A percentile compares a stretch with the other conserved stretches of the same genome.
These are phyloP conservation scores for Polypedilum vanderplanki DNA, from an alignment of 1,140 invertebrate genomes.

Conservation along the genomic window DNA sequence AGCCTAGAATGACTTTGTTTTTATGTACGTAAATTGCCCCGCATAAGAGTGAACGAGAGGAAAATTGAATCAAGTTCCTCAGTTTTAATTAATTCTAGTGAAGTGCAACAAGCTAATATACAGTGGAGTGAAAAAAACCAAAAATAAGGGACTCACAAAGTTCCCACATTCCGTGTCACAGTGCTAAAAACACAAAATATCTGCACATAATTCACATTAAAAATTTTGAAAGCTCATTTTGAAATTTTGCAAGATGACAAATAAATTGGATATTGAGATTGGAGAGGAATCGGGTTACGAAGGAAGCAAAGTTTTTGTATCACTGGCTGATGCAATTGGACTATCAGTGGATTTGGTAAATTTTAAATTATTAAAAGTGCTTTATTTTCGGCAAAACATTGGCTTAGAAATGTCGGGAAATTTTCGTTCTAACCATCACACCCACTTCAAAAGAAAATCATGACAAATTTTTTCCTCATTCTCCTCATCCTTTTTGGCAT, in stretches of 20 bases:
- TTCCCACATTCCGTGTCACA: background rate
- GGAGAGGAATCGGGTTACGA: conserved; percentile 46
- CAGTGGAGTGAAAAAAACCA: background rate
- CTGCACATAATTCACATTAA: background rate
- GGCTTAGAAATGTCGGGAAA: conserved; percentile 30
- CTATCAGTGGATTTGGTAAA: conserved; percentile 58
- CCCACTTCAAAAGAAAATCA: background rate
- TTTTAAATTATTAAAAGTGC: conserved; percentile 30
- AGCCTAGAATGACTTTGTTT: too few species aligned
- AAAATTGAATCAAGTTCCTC: too few species aligned
- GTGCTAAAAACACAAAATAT: background rate
- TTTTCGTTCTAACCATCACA: conserved; percentile 16
- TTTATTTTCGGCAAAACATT: background rate
- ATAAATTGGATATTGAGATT: conserved; percentile 29
- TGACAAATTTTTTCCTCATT: background rate
- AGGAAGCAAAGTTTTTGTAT: conserved; percentile 52
- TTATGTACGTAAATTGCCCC: too few species aligned
- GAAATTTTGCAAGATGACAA: background rate
- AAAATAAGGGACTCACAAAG: background rate
- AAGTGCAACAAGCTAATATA: background rate
- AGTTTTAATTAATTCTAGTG: too few species aligned
- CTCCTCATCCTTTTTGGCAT: background rate
- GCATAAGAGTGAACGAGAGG: too few species aligned
- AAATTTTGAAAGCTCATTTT: background rate
- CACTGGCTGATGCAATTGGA: conserved; percentile 50